Percentiles rank a stretch among this genome's conserved stretches.
Conservation (phyloP, 2,113 vertebrate genomes). For the Thamnophis sirtalis region DNA sequence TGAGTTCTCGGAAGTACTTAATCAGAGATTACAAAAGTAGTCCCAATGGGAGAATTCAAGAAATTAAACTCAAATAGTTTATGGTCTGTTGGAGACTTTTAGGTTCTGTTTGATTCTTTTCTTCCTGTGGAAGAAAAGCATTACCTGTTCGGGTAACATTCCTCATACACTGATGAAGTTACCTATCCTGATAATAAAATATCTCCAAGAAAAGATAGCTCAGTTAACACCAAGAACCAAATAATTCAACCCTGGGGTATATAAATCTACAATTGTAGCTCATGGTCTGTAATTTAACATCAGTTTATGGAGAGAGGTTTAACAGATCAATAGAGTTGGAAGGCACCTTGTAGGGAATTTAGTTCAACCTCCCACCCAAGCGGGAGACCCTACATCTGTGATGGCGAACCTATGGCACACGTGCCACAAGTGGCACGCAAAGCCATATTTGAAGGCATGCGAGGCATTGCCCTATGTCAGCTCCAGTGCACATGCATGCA, state of each 20-base stretch:
- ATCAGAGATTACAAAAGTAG: not conserved
- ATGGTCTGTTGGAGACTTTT: not conserved
- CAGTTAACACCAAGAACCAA: not conserved
- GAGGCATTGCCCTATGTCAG: too few species aligned
- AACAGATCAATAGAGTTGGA: too few species aligned
- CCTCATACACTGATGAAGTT: not conserved
- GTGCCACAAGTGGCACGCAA: too few species aligned
- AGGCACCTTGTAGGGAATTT: too few species aligned
- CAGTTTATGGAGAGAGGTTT: not conserved
- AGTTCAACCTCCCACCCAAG: too few species aligned
- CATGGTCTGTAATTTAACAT: not conserved
- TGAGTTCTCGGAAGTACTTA: not conserved
- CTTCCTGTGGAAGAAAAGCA: not conserved
- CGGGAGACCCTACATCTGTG: too few species aligned
- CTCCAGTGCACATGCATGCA: too few species aligned
- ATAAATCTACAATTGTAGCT: not conserved
- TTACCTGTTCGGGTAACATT: not conserved
- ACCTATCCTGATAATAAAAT: not conserved
- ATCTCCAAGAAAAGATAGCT: not conserved
- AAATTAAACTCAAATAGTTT: not conserved
- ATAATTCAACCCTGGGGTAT: not conserved
- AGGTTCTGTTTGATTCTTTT: not conserved
- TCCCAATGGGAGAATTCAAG: not conserved
- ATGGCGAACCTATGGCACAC: too few species aligned
- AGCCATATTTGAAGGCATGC: too few species aligned